Evolutionary conservation across 1,140 invertebrate genomes (phyloP).

Genomic region (Reticulitermes speratus): DNA sequence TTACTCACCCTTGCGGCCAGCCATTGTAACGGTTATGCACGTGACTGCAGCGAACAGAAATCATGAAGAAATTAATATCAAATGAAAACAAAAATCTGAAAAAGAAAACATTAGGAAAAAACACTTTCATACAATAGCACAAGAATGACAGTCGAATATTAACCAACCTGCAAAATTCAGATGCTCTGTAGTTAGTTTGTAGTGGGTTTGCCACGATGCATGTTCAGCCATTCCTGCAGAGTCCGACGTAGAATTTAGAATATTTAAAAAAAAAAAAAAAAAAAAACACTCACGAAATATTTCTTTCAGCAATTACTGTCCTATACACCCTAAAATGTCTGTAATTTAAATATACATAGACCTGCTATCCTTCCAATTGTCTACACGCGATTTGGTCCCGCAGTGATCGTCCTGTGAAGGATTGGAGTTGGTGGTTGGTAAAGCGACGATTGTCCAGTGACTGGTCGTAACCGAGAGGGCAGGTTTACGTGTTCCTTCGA

Average conservation of each 20-base stretch:
- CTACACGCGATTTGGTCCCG: not conserved
- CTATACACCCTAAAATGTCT: not conserved
- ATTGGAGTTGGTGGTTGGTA: not conserved
- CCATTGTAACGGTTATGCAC: conserved; percentile 1
- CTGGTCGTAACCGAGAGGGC: not conserved
- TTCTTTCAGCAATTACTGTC: not conserved
- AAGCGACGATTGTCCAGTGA: not conserved
- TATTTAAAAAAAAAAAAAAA: too few relatives aligned
- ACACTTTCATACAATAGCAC: not conserved
- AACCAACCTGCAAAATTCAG: not conserved
- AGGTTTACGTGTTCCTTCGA: not conserved
- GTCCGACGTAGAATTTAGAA: not conserved
- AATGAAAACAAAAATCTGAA: too few relatives aligned
- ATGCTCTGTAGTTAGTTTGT: not conserved
- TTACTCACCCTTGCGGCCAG: not conserved
- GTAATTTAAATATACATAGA: not conserved
- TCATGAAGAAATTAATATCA: too few relatives aligned
- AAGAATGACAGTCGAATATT: not conserved
- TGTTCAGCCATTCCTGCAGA: not conserved
- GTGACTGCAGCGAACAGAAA: not conserved
- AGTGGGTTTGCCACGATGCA: not conserved
- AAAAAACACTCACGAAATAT: not conserved
- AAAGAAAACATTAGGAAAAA: not conserved
- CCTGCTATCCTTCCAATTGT: not conserved
- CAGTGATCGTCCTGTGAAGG: not conserved